Evolutionary conservation across 2,888 invertebrate species (phyloP).

Genomic region (Therioaphis trifolii): DNA sequence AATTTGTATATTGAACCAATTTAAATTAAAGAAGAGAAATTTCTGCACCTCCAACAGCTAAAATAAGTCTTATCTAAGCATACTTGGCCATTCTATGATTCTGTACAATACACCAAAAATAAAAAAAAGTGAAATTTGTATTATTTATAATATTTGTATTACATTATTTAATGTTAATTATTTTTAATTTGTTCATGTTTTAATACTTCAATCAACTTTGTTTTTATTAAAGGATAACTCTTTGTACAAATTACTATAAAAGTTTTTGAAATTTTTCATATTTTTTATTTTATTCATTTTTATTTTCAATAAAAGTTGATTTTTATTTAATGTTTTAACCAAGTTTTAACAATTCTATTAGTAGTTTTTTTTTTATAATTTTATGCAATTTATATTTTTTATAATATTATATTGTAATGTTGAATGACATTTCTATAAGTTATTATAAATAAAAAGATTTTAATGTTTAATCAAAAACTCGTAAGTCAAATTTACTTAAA

Average conservation of each 20-base stretch:
- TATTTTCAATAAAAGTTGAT: not conserved
- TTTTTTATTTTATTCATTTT: no score
- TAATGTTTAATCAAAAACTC: not conserved
- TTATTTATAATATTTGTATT: not conserved
- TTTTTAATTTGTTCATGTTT: not conserved
- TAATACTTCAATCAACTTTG: not conserved
- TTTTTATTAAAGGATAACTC: no score
- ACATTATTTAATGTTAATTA: conserved; percentile 4
- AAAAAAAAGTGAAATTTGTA: conserved; percentile 4
- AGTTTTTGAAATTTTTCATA: no score
- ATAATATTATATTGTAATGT: not conserved
- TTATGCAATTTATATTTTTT: not conserved
- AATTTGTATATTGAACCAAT: not conserved
- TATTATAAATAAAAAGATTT: not conserved
- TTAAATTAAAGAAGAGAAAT: conserved; percentile 33
- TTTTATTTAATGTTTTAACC: not conserved
- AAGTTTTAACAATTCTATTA: not conserved
- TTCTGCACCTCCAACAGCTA: not conserved
- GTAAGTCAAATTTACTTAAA: not conserved
- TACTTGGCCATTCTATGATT: conserved; percentile 21
- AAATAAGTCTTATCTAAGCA: conserved; percentile 11
- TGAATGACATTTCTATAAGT: not conserved
- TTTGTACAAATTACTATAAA: no score
- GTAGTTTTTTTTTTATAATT: not conserved
- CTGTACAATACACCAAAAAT: not conserved